Evolutionary conservation across 2,888 invertebrate genomes (phyloP), one percentile per base, ranked within the genome.

Genomic region (Heliothis peltigera): DNA sequence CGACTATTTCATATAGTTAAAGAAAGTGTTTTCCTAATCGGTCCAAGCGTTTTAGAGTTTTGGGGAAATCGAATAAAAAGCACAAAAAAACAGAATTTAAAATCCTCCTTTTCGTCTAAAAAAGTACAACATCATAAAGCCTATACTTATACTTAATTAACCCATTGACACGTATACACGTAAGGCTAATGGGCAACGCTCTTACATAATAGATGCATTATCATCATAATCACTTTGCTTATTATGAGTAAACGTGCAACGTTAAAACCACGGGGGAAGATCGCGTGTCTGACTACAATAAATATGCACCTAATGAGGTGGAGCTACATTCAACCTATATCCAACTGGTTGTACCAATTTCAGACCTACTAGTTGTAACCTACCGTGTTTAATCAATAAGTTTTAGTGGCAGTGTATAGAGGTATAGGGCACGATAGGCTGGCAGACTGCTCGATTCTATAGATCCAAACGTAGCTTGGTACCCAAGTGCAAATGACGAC

Each of bases 201-300:
- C 44, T 53, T 69, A 52, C 4, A 52, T 70, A 53, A 47, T 25
- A 25, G 7, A 5, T 25, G 32, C 69, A 25, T 25, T 22, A 52
- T 69, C 25, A 60, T 35, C 17, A 19, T 61, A 18, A 17, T 21
- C 47, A 61, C 25, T 61, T 48, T 7, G 17, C 35, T 18, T 54
- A 62, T 70, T 51, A 60, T 35, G 8, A 18, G 25, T 17, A 35
- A 43, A 18, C 4, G 43, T 54, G 47, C 4, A 49, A 22, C 32
- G 25, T 54, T 44, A 57, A 49, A 22, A 28, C 49, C 19, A 59
- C 47, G 47, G 53, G 18, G 62, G 59, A 53, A 61, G 63, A 28
- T 79, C 18, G 79, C 79, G 72, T 79, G 79, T 54, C 52, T 61
- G 12, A 53, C 63, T 59, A 25, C 52, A 68, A 79, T 75, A 53